Base-by-base conservation (phyloP, 2,113 vertebrate species). In the Gallinago paraguaiae region DNA sequence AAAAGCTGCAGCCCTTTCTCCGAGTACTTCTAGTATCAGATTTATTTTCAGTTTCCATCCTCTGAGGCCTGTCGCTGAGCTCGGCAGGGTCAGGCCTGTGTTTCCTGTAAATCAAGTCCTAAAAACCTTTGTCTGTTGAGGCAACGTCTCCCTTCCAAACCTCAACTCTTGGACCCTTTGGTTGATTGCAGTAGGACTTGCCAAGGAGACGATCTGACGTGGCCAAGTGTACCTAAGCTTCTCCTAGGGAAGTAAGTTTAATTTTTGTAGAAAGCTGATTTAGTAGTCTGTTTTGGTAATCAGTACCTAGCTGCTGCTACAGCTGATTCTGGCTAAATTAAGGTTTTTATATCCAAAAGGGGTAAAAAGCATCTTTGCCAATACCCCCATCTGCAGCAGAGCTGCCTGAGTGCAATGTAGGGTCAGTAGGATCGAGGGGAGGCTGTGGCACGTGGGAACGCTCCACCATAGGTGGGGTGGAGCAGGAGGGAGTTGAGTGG, bases 401-500 rank as follows among this genome's bases (percentile, higher is more conserved):
- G 60, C 5, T 82, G 35, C 39, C 43, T 64, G 71, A 33, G 17
- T 19, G 15, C 45, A 9, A 3, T 1, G 20, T 17, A 10, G 30
- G 19, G 7, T 64, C 30, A 10, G 0, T 13, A 30, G 7, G 17
- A 35, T 33, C 4, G 20, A 65, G 19, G 51, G 50, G 27, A 68
- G 23, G 53, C 9, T 4, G 2, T 5, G 56, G 6, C 13, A 3
- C 0, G 1, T 3, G 3, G 15, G 20, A 23, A 25, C 5, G 48
- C 6, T 61, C 31, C 24, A 7, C 54, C 10, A 1, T 7, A 33
- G 28, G 17, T 13, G 37, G 41, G 13, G 5, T 77, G 63, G 60
- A 74, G 48, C 30, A 35, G 0, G 2, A 46, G 60, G 64, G 11
- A 57, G 6, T 2, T 6, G 31, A 10, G 61, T n/a, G 31, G 15